Percentiles rank a stretch among this genome's conserved stretches.
phyloP scores from a whole-genome alignment of 2,888 invertebrate genomes.

The Hypsopygia costalis region DNA sequence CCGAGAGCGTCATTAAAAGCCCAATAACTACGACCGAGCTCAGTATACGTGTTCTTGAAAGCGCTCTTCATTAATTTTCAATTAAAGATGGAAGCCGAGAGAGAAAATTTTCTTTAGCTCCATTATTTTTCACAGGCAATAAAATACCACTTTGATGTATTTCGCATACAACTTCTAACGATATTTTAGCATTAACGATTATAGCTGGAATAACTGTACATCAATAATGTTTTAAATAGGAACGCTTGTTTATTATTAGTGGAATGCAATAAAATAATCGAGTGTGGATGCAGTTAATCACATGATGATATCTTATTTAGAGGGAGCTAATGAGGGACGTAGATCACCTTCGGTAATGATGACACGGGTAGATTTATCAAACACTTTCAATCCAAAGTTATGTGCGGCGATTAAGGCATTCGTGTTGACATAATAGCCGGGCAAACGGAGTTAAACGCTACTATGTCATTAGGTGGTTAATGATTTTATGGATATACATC shows the following conservation, averaged over 20 bases:
- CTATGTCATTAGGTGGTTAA: conserved; percentile 42
- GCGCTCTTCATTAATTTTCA: conserved; percentile 41
- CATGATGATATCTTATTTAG: conserved; percentile 71
- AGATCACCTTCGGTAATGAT: conserved; percentile 74
- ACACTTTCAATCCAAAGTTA: conserved; percentile 73
- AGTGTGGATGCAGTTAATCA: conserved; percentile 60
- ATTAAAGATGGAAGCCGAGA: conserved; percentile 27
- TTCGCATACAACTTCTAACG: conserved; percentile 43
- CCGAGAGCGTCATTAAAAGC: conserved; percentile 53
- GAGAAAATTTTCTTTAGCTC: conserved; percentile 17
- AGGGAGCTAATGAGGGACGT: conserved; percentile 71
- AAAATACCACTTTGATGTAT: conserved; percentile 28
- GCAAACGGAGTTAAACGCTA: conserved; percentile 60
- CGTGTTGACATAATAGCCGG: conserved; percentile 72
- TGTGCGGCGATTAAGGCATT: conserved; percentile 64
- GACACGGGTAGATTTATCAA: conserved; percentile 71
- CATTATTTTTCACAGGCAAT: conserved; percentile 19
- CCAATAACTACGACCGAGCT: conserved; percentile 35
- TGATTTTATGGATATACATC: conserved; percentile 2
- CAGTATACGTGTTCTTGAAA: conserved; percentile 42
- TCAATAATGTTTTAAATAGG: conserved; percentile 42
- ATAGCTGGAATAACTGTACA: conserved; percentile 32
- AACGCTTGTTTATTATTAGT: conserved; percentile 58
- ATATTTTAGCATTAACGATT: conserved; percentile 37
- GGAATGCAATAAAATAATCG: conserved; percentile 76